Base-by-base conservation (phyloP, 2,797 vertebrate genomes). In the Leptodactylus fallax region DNA sequence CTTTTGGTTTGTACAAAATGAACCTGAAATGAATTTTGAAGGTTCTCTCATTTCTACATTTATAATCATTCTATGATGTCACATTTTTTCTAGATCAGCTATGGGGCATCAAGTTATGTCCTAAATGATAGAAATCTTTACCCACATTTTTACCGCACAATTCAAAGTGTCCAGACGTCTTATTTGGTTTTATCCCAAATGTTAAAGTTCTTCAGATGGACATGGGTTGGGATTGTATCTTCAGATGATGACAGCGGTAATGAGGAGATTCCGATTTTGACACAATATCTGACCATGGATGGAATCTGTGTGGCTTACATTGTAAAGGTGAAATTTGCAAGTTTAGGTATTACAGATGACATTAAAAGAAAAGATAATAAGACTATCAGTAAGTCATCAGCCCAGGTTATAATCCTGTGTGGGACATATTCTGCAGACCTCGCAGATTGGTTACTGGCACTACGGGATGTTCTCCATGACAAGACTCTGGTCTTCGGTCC, bases 181-280 rank as follows among this genome's bases (percentile, higher is more conserved):
- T 85, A 47, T 47, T 12, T 5, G 0, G 13, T 36, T 0, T 7
- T 74, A 6, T 14, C 83, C 0, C 2, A 23, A 17, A 6, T 79
- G 0, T 1, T 58, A 13, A 74, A 10, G 17, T 49, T 21, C 14
- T 74, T 71, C n/a, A 45, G 27, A 2, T 81, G 79, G 79, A 65
- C 51, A 6, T 83, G 81, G 81, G 81, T 83, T 56, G 81, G 81
- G 19, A 36, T 83, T 56, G 5, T 83, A 25, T 47, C 65, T 23
- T 83, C 67, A 36, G 65, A 72, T 72, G 67, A 83, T 74, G 81
- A 83, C 3, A 83, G 17, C 14, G 79, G 58, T n/a, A 61, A 49
- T 12, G 21, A 19, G 3, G 79, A 81, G 47, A 27, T 63, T 25
- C 61, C 9, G n/a, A n/a, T 23, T 19, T 12, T 82, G 45, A 82